These are phyloP conservation scores for Mobula hypostoma DNA, from an alignment of 2,113 vertebrate species.

Conservation along the genomic window DNA sequence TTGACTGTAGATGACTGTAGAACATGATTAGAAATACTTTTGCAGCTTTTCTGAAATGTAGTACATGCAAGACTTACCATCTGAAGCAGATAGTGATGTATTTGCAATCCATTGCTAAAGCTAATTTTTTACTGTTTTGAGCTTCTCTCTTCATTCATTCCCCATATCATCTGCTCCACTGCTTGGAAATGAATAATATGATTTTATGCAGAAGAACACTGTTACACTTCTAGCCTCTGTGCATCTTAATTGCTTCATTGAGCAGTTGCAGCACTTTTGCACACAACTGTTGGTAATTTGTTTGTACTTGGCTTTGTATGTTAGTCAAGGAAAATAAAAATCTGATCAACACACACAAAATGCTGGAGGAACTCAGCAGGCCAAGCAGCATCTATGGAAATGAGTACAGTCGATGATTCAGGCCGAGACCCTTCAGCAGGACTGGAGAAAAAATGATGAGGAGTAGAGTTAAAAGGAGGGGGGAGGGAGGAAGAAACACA, in stretches of 20 bases:
- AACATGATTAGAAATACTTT: neutral
- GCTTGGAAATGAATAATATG: neutral
- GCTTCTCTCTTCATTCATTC: neutral
- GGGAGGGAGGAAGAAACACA: no score
- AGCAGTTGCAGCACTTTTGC: neutral
- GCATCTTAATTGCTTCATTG: neutral
- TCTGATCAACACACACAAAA: neutral
- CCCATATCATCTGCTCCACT: neutral
- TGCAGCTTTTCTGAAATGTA: neutral
- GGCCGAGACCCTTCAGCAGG: no score
- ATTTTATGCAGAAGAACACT: neutral
- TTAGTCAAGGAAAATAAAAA: neutral
- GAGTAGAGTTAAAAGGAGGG: no score
- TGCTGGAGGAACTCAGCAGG: no score
- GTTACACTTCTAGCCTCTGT: neutral
- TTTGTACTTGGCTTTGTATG: neutral
- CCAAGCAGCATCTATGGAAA: no score
- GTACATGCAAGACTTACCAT: neutral
- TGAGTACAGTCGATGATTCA: no score
- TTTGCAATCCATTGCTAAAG: neutral
- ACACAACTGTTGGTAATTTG: neutral
- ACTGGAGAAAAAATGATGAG: no score
- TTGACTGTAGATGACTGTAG: neutral
- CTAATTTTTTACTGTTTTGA: constrained; percentile 6
- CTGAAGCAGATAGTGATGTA: constrained; percentile 3